Conservation (phyloP, 2,888 invertebrate genomes). For the Lepidochrysops patricia region DNA sequence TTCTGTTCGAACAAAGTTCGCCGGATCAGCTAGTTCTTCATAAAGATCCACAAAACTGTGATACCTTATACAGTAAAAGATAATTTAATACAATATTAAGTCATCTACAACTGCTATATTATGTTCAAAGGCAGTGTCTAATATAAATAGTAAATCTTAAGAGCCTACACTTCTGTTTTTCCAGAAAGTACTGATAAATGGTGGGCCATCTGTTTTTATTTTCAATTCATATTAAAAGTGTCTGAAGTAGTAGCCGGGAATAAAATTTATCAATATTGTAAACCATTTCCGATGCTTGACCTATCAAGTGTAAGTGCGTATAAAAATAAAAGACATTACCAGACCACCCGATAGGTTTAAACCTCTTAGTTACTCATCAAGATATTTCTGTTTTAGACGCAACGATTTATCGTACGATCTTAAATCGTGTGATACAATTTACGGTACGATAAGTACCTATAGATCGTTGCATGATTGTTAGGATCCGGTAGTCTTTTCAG, state of each 20-base stretch:
- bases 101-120: no score
- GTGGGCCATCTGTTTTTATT: slow-evolving; percentile 3
- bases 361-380: slow-evolving; percentile 29
- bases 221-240: slow-evolving; percentile 11
- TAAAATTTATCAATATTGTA: slow-evolving; percentile 19
- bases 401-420: slow-evolving; percentile 21
- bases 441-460: no score
- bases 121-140: background rate
- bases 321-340: slow-evolving; percentile 34
- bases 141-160: background rate
- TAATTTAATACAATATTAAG: no score
- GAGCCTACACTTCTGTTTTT: background rate
- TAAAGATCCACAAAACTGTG: no score
- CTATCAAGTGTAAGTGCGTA: slow-evolving; percentile 27
- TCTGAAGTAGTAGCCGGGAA: slow-evolving; percentile 7
- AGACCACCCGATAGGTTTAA: slow-evolving; percentile 37
- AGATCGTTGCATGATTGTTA: no score
- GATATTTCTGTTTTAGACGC: slow-evolving; percentile 23
- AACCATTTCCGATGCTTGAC: slow-evolving; percentile 27
- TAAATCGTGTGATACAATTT: no score
- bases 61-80: no score
- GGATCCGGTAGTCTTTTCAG: no score
- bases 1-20: no score
- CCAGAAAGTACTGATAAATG: background rate
- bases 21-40: no score